Base-by-base conservation (phyloP, 2,888 invertebrate genomes). In the Ctena decussata region DNA sequence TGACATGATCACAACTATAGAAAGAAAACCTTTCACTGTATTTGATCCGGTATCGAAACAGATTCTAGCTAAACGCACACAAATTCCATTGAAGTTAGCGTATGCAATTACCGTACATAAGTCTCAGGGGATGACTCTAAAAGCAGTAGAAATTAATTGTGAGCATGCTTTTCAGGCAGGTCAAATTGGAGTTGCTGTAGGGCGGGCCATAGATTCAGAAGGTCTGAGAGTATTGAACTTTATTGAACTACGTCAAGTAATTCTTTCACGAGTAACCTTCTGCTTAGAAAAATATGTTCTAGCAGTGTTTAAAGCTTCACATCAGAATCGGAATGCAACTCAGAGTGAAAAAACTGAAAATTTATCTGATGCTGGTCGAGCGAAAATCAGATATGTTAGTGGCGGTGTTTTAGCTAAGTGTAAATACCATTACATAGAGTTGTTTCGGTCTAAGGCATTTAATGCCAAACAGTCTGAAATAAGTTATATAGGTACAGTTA, bases 91-190 rank as follows among this genome's bases (percentile, higher is more conserved):
- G 18, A 53, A 71, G 32, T 12, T 77, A 12, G 57, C 60, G 1
- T 82, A 72, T 73, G 77, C 73, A 27, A 37, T 72, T 15, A 82
- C 77, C 35, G 37, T 77, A 6, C 72, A 82, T 30, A 80, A 80
- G 46, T 8, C 80, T 18, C 80, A 74, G 35, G 74, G 80, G 3
- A 80, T 80, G 80, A 74, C 30, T 44, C 32, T 80, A 11, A 65
- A 65, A 24, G 44, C 21, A 5, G 60, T 80, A n/a, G 73, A 57
- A 18, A 46, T 80, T 27, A 35, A 79, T 30, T 79, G 79, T 37
- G 30, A 72, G 1, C 11, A 79, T 41, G 35, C 53, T 27, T 35
- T 44, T 37, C 49, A 46, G 2, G 39, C 80, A 21, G 80, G 80
- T 21, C 73, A 80, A 35, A 35, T 80, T 15, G 73, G 74, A 0